phyloP scores from a whole-genome alignment of 2,888 invertebrate genomes.

The Nebria salina region DNA sequence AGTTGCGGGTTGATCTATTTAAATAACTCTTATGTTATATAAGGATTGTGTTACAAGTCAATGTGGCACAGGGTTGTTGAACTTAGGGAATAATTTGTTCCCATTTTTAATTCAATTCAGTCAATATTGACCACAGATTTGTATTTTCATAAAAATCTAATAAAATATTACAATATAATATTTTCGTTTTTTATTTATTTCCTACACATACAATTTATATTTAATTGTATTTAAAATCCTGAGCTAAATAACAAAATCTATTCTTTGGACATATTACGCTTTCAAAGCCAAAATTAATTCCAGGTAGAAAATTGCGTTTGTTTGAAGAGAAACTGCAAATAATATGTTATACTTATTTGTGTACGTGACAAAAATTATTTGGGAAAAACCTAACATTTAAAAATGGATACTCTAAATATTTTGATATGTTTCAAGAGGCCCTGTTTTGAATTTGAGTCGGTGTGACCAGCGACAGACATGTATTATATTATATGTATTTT shows the following conservation, averaged over 20 bases:
- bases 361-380: slow-evolving; percentile 38
- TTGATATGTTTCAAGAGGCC: background rate
- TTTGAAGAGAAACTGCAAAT: background rate
- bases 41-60: background rate
- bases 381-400: slow-evolving; percentile 21
- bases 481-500: background rate
- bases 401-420: slow-evolving; percentile 26
- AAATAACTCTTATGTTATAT: slow-evolving; percentile 8
- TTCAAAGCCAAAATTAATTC: too few species aligned
- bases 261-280: too few species aligned
- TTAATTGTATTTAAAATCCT: too few species aligned
- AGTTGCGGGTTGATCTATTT: slow-evolving; percentile 15
- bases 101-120: background rate
- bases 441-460: slow-evolving; percentile 12
- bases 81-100: background rate
- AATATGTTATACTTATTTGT: background rate
- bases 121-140: background rate
- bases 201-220: too few species aligned
- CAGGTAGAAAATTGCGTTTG: background rate
- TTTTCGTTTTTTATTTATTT: too few species aligned
- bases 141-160: background rate
- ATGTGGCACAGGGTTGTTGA: background rate
- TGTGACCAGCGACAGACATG: slow-evolving; percentile 11
- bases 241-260: too few species aligned
- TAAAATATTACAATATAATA: background rate